Base-by-base conservation (phyloP, 2,113 vertebrate genomes). In the Vulpes lagopus region DNA sequence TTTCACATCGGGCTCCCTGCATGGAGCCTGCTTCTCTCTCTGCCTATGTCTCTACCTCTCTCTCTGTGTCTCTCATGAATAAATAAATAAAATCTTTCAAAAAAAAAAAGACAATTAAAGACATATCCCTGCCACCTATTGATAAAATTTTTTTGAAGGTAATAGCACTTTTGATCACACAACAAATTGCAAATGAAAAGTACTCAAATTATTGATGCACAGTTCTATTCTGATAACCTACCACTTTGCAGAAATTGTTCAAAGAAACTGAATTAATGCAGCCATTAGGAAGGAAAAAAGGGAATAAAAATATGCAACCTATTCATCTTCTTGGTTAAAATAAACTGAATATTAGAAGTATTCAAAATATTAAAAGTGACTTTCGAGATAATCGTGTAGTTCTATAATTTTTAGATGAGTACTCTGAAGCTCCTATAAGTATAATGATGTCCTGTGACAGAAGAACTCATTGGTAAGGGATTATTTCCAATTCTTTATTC, bases 61-160 rank as follows among this genome's bases (percentile, higher is more conserved):
- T 43, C 43, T 43, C 6, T 43, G 43, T 43, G 43, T 43, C 43
- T 43, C 43, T 43, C 43, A 43, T 43, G 43, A 43, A 43, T 43
- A 43, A 43, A 43, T 43, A 43, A 43, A 43, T 7, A 43, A 43
- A 43, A 43, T 43, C 43, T 43, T 43, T 43, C 43, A 43, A 43
- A 43, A 43, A 43, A 43, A 43, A 43, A 43, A 43, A 93, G 81
- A 81, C 97, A 96, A 96, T 71, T 84, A 96, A 95, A 3, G 20
- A 80, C 23, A 27, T 83, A 87, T 78, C 38, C 11, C 32, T 92
- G 25, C 5, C 25, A 60, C 35, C 15, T 96, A 83, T 51, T 86
- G 74, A 87, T 69, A 95, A 93, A 51, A 65, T 38, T 71, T 38
- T 71, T 81, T 94, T 91, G 53, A 74, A 71, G 3, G 9, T 67